These are phyloP conservation scores for Subacronicta megacephala DNA, from an alignment of 2,888 invertebrate species.

Conservation along the genomic window DNA sequence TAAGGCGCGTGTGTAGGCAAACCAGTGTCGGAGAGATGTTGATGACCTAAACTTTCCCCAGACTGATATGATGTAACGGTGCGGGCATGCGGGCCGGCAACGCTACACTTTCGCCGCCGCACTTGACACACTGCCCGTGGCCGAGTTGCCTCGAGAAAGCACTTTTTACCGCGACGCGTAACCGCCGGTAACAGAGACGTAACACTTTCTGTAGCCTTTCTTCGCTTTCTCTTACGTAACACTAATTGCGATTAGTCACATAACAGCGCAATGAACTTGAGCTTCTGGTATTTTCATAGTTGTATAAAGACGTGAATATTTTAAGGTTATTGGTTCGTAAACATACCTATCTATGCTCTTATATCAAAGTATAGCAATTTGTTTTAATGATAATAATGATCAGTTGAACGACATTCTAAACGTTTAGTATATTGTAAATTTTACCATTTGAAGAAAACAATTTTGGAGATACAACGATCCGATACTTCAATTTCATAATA, in stretches of 20 bases:
- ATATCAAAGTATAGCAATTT: conserved; percentile 2
- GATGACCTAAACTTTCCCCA: conserved; percentile 86
- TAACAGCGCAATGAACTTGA: conserved; percentile 83
- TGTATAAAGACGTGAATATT: conserved; percentile 57
- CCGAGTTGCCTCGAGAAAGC: conserved; percentile 88
- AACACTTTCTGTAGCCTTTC: conserved; percentile 84
- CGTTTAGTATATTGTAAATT: too few species aligned
- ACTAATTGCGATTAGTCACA: conserved; percentile 83
- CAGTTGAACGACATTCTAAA: too few species aligned
- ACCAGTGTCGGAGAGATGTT: conserved; percentile 66
- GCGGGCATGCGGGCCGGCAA: conserved; percentile 76
- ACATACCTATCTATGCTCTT: conserved; percentile 10
- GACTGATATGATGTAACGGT: conserved; percentile 85
- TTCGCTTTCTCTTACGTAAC: conserved; percentile 88
- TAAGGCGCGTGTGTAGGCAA: conserved; percentile 9
- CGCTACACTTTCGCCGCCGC: conserved; percentile 87
- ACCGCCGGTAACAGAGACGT: conserved; percentile 81
- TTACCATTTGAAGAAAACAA: conserved; percentile 28
- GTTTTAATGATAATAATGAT: too few species aligned
- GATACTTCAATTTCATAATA: too few species aligned
- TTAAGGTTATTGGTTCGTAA: conserved; percentile 37
- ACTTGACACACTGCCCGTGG: conserved; percentile 90
- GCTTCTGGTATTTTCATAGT: conserved; percentile 53
- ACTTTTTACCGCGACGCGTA: conserved; percentile 87
- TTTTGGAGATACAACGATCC: not conserved